Percentiles rank a stretch among this genome's conserved stretches.
phyloP scores from a whole-genome alignment of 2,113 vertebrate species.

The Excalfactoria chinensis region DNA sequence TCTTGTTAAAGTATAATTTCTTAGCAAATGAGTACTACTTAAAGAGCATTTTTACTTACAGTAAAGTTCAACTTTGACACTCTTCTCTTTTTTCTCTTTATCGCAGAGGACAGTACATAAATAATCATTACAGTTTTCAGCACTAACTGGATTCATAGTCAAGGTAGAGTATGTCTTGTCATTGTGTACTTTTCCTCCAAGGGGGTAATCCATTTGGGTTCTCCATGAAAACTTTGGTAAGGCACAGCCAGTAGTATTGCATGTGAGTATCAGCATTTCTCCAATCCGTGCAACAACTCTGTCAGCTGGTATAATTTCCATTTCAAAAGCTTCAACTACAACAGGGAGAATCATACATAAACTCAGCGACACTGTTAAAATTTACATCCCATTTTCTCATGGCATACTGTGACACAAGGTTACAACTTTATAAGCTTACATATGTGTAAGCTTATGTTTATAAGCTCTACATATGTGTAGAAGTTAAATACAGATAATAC shows the following conservation, averaged over 20 bases:
- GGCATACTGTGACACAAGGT: neutral
- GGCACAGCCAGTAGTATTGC: slow-evolving; percentile 67
- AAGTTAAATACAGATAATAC: neutral
- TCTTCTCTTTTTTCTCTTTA: slow-evolving; percentile 46
- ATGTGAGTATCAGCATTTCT: slow-evolving; percentile 45
- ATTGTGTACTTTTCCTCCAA: slow-evolving; percentile 47
- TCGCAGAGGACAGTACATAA: slow-evolving; percentile 72
- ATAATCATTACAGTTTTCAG: slow-evolving; percentile 67
- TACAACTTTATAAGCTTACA: neutral
- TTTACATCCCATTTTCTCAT: neutral
- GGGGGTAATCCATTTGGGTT: slow-evolving; percentile 67
- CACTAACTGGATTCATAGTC: slow-evolving; percentile 66
- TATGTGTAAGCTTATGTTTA: too few species aligned
- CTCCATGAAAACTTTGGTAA: slow-evolving; percentile 78
- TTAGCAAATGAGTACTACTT: neutral
- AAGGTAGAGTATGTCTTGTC: slow-evolving; percentile 50
- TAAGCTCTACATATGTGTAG: neutral
- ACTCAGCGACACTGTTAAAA: neutral
- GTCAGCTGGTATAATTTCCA: slow-evolving; percentile 44
- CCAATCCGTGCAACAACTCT: slow-evolving; percentile 67
- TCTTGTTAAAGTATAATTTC: neutral
- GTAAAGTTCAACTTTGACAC: slow-evolving; percentile 70
- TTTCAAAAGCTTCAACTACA: slow-evolving; percentile 63
- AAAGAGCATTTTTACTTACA: slow-evolving; percentile 75
- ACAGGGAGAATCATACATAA: neutral